phyloP scores from a whole-genome alignment of 2,113 vertebrate genomes.

The Phyllostomus discolor region DNA sequence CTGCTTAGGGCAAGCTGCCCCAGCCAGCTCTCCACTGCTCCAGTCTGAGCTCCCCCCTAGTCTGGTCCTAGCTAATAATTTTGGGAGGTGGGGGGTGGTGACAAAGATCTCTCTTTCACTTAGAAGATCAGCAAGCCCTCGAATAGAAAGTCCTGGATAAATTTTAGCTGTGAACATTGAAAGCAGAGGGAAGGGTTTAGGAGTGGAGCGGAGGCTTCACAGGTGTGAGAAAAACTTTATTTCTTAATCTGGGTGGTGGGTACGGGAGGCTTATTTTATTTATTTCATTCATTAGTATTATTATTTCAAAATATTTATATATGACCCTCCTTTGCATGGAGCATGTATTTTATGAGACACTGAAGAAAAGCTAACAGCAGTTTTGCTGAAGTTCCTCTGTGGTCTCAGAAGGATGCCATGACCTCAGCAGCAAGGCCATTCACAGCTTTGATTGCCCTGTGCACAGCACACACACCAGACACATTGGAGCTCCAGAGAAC shows the following conservation, averaged over 20 bases:
- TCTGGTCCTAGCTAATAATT: not conserved
- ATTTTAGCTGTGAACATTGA: not conserved
- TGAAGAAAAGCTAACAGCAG: not conserved
- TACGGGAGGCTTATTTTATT: not conserved
- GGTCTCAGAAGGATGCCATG: not conserved
- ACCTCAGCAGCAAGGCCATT: not conserved
- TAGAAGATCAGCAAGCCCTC: not conserved
- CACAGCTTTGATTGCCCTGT: no score
- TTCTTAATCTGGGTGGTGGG: not conserved
- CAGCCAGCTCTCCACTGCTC: not conserved
- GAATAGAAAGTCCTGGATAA: not conserved
- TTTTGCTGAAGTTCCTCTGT: not conserved
- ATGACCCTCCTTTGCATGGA: not conserved
- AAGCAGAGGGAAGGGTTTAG: not conserved
- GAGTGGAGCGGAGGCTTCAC: not conserved
- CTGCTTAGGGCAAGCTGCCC: not conserved
- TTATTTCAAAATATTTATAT: not conserved
- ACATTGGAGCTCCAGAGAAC: rapidly evolving
- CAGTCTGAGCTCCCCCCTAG: not conserved
- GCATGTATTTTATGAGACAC: not conserved
- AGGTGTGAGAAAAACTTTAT: not conserved
- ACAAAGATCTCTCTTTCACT: not conserved
- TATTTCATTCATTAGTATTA: not conserved
- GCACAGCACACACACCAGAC: not conserved
- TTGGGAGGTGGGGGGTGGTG: rapidly evolving